Conservation (phyloP, 2,888 invertebrate genomes). For the Scrobipalpa costella region DNA sequence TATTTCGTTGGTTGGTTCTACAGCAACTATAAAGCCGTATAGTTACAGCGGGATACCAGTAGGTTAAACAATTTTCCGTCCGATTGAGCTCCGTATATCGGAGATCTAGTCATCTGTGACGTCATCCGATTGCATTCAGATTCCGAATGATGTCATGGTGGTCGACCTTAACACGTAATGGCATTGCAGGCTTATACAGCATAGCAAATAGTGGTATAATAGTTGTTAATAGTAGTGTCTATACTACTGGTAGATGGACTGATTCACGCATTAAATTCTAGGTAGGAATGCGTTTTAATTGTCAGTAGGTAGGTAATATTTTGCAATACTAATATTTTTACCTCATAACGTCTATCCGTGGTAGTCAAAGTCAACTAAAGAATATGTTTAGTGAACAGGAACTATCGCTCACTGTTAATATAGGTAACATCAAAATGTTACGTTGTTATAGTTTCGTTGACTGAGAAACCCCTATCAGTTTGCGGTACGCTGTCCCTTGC, state of each 20-base stretch:
- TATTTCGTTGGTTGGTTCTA: too few species aligned
- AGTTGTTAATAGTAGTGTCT: background rate
- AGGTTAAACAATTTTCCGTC: background rate
- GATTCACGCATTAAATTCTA: background rate
- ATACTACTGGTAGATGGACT: background rate
- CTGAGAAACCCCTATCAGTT: too few species aligned
- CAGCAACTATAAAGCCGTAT: too few species aligned
- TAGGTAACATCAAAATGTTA: too few species aligned
- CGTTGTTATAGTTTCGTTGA: too few species aligned
- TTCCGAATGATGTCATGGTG: slow-evolving; percentile 19
- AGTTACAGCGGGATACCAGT: background rate
- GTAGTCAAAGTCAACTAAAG: too few species aligned
- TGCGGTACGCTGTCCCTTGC: too few species aligned
- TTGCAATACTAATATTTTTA: too few species aligned
- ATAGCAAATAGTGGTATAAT: slow-evolving; percentile 11
- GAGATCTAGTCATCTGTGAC: slow-evolving; percentile 41
- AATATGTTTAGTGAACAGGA: too few species aligned
- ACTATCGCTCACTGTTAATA: too few species aligned
- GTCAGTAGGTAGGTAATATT: too few species aligned
- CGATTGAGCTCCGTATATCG: background rate
- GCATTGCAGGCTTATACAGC: background rate
- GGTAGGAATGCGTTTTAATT: background rate
- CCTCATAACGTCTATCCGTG: too few species aligned
- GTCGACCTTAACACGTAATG: slow-evolving; percentile 8
- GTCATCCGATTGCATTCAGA: slow-evolving; percentile 29